These are phyloP conservation scores for Erebia aethiops DNA, from an alignment of 2,888 invertebrate genomes.

Conservation along the genomic window DNA sequence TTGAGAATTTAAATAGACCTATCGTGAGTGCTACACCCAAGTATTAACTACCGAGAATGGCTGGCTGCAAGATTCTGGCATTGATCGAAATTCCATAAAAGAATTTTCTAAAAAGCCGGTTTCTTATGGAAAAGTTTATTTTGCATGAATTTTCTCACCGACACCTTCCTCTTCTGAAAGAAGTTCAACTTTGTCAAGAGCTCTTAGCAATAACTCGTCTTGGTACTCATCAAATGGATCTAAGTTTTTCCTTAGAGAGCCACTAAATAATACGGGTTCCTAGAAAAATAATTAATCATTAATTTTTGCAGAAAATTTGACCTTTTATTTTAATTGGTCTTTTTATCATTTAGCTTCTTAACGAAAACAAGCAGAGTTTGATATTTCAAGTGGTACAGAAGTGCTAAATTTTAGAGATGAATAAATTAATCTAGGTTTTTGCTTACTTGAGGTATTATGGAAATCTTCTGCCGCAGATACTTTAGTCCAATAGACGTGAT, in stretches of 20 bases:
- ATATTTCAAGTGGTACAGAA: no score
- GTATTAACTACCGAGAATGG: no score
- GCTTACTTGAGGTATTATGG: constrained; percentile 84
- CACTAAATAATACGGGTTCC: constrained; percentile 93
- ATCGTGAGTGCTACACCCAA: background rate
- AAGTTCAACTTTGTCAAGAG: constrained; percentile 87
- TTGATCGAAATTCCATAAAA: no score
- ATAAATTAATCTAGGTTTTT: background rate
- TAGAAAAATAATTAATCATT: constrained; percentile 55
- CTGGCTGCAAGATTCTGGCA: no score
- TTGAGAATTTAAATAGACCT: background rate
- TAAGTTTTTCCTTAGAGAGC: constrained; percentile 90
- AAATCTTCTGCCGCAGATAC: constrained; percentile 83
- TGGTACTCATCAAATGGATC: constrained; percentile 89
- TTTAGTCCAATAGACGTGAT: constrained; percentile 83
- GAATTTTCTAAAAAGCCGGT: no score
- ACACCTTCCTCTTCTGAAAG: constrained; percentile 49
- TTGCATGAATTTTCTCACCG: constrained; percentile 45
- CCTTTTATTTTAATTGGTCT: no score
- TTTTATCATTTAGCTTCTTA: no score
- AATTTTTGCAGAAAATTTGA: background rate
- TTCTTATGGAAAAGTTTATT: background rate
- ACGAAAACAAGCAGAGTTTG: no score
- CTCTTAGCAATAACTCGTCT: constrained; percentile 89
- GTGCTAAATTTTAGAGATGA: no score